phyloP scores from a whole-genome alignment of 1,140 invertebrate genomes.

The Sycophaga agraensis region DNA sequence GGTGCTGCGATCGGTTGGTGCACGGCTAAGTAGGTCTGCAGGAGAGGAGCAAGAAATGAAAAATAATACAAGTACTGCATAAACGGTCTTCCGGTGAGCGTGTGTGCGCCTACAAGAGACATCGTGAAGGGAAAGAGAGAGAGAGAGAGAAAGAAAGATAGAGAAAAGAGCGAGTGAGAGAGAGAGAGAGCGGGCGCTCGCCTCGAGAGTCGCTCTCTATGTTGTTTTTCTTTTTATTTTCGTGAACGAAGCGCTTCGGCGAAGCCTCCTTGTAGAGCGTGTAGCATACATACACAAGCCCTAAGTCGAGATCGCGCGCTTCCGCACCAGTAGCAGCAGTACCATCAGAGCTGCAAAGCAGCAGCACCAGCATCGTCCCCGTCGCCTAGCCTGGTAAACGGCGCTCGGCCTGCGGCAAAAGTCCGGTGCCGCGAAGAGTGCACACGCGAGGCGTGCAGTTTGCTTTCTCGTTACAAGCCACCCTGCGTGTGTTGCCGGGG shows the following conservation, averaged over 20 bases:
- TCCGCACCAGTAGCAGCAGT: not conserved
- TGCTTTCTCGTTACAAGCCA: not conserved
- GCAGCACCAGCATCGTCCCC: constrained; percentile 12
- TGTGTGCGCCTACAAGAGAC: not conserved
- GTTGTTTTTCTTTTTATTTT: constrained; percentile 28
- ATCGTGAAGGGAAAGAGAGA: not conserved
- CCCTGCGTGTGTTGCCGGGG: constrained; percentile 2
- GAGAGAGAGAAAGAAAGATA: not conserved
- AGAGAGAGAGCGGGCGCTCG: not conserved
- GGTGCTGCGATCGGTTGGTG: not conserved
- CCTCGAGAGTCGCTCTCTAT: constrained; percentile 5
- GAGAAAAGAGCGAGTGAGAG: constrained; percentile 2
- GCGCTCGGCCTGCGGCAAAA: too few species aligned
- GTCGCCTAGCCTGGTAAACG: not conserved
- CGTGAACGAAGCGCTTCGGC: constrained; percentile 18
- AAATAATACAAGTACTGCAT: not conserved
- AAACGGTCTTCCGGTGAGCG: not conserved
- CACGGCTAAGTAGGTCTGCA: not conserved
- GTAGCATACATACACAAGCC: not conserved
- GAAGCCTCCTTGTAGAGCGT: constrained; percentile 9
- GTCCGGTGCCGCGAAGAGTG: too few species aligned
- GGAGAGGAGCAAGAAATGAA: not conserved
- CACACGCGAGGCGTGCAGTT: not conserved
- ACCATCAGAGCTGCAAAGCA: not conserved
- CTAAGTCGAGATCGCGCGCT: not conserved